Evolutionary conservation across 1,140 invertebrate genomes (phyloP).

Genomic region (Lepidurus packardi): DNA sequence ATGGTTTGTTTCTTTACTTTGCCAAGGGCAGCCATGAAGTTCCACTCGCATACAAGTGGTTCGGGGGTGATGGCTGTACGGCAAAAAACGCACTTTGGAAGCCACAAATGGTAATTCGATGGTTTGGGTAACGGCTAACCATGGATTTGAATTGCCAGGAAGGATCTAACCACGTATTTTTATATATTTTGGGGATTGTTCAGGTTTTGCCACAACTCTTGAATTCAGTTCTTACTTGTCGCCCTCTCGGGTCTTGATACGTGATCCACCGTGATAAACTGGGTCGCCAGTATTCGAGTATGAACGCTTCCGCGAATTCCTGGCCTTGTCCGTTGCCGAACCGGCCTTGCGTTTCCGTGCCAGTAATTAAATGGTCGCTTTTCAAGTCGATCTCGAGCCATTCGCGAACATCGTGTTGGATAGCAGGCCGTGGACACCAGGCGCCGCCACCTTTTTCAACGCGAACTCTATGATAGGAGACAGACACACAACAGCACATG

Average conservation of each 20-base stretch:
- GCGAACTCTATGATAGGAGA: slow-evolving; percentile 47
- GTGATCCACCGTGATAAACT: slow-evolving; percentile 25
- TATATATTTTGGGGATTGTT: not conserved
- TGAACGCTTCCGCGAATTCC: slow-evolving; percentile 51
- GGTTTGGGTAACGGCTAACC: slow-evolving; percentile 65
- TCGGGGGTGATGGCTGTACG: slow-evolving; percentile 71
- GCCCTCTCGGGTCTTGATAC: slow-evolving; percentile 30
- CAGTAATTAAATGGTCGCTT: slow-evolving; percentile 48
- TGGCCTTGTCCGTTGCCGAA: slow-evolving; percentile 56
- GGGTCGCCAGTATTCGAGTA: slow-evolving; percentile 50
- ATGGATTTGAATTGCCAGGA: slow-evolving; percentile 73
- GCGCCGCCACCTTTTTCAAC: slow-evolving; percentile 53
- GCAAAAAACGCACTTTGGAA: slow-evolving; percentile 69
- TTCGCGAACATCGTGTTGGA: slow-evolving; percentile 43
- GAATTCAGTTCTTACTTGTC: slow-evolving; percentile 23
- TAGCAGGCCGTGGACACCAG: slow-evolving; percentile 51
- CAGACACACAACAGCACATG: not conserved
- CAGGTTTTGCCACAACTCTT: not conserved
- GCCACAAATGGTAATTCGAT: slow-evolving; percentile 73
- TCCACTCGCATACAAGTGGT: slow-evolving; percentile 84
- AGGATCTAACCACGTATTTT: slow-evolving; percentile 58
- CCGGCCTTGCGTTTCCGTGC: slow-evolving; percentile 54
- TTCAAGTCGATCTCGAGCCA: slow-evolving; percentile 54
- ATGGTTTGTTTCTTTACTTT: slow-evolving; percentile 47
- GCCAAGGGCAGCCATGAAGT: slow-evolving; percentile 68